Conservation (phyloP, 2,113 vertebrate genomes). For the Bos indicus region DNA sequence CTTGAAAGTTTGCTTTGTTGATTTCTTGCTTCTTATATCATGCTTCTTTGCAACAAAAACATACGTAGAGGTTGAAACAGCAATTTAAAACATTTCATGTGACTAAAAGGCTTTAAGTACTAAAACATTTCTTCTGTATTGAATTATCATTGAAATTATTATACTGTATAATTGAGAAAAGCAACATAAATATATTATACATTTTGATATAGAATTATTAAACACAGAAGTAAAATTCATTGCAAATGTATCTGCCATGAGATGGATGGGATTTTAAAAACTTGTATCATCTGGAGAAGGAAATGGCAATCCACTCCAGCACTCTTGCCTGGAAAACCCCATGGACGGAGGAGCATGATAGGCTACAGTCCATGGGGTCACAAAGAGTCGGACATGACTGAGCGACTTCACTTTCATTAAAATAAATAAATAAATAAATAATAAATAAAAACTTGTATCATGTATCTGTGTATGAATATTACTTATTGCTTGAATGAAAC, state of each 20-base stretch:
- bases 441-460: not conserved
- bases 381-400: no score
- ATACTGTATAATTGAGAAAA: slow-evolving; percentile 31
- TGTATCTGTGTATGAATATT: not conserved
- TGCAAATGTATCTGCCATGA: slow-evolving; percentile 4
- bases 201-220: slow-evolving; percentile 36
- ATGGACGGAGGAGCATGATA: no score
- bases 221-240: not conserved
- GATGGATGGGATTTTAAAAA: not conserved
- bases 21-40: slow-evolving; percentile 23
- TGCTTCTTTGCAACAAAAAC: slow-evolving; percentile 41
- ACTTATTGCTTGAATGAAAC: not conserved
- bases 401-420: no score
- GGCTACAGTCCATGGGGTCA: no score
- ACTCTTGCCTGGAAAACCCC: no score
- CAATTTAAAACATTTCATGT: slow-evolving; percentile 44
- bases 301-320: no score
- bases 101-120: slow-evolving; percentile 22
- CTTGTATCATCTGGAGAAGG: not conserved
- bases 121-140: slow-evolving; percentile 29
- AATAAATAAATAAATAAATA: no score
- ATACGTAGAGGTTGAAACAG: slow-evolving; percentile 40
- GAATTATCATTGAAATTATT: slow-evolving; percentile 47
- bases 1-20: slow-evolving; percentile 53
- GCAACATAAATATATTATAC: not conserved